Percentiles rank a stretch among this genome's conserved stretches.
Conservation (phyloP, 2,797 vertebrate species). For the Vireo griseus region DNA sequence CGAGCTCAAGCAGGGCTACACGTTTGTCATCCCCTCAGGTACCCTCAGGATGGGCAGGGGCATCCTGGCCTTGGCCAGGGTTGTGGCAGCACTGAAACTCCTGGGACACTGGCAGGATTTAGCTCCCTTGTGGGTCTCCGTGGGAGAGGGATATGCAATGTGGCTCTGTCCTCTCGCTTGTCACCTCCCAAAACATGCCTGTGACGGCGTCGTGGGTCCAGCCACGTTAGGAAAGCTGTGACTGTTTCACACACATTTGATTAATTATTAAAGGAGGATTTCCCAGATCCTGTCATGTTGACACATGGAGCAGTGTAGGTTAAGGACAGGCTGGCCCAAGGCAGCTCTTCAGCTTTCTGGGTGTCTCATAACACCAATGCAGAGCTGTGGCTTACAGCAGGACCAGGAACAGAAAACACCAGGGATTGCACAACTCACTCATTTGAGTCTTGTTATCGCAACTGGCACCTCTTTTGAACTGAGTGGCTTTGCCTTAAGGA, state of each 20-base stretch:
- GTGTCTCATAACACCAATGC: neutral
- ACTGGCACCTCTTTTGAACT: neutral
- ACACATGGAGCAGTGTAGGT: neutral
- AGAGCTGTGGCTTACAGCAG: neutral
- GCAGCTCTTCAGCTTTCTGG: neutral
- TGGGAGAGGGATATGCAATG: neutral
- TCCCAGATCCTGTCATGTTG: neutral
- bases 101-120: neutral
- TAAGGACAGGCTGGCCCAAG: neutral
- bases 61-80: neutral
- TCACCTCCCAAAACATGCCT: neutral
- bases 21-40: slow-evolving; percentile 98
- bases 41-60: neutral
- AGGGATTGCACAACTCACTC: neutral
- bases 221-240: neutral
- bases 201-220: neutral
- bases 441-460: neutral
- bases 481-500: neutral
- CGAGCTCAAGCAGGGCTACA: slow-evolving; percentile 93
- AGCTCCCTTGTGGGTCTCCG: neutral
- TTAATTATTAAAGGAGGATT: neutral
- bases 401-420: neutral
- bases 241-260: neutral
- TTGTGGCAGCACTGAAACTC: neutral
- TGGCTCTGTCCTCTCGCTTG: neutral